A percentile compares a stretch with the other conserved stretches of the same genome.
Evolutionary conservation across 2,113 vertebrate genomes (phyloP).

Genomic region (Aptenodytes forsteri): DNA sequence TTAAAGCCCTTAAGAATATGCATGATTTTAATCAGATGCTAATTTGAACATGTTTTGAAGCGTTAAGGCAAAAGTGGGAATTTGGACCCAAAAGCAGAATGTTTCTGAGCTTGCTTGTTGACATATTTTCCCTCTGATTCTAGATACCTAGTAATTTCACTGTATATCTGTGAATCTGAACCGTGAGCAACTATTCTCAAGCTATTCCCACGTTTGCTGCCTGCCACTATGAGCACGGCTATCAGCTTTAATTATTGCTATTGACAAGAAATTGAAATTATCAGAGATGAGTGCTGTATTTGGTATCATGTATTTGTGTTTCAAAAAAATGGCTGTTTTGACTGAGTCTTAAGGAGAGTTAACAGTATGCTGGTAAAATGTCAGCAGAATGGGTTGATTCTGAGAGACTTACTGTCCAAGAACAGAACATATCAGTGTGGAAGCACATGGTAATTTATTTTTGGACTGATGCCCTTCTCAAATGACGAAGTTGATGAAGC

Average conservation of each 20-base stretch:
- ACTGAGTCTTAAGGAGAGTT: background rate
- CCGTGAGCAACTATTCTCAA: background rate
- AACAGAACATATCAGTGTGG: background rate
- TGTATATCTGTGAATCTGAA: background rate
- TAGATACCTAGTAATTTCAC: background rate
- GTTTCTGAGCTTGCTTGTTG: background rate
- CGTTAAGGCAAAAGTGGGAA: background rate
- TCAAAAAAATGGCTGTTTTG: background rate
- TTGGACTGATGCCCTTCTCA: background rate
- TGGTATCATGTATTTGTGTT: background rate
- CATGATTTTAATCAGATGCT: slow-evolving; percentile 20
- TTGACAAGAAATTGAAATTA: background rate
- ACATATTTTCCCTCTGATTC: background rate
- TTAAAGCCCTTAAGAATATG: background rate
- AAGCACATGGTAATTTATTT: background rate
- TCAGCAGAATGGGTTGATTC: background rate
- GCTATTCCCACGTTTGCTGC: background rate
- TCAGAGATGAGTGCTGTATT: background rate
- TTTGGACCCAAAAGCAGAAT: background rate
- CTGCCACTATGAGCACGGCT: background rate
- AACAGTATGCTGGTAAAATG: background rate
- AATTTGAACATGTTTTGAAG: background rate
- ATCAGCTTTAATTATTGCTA: background rate
- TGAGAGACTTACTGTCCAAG: background rate
- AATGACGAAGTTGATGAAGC: background rate